These are phyloP conservation scores for Anas bernieri DNA, from an alignment of 2,797 vertebrate species.

Conservation along the genomic window DNA sequence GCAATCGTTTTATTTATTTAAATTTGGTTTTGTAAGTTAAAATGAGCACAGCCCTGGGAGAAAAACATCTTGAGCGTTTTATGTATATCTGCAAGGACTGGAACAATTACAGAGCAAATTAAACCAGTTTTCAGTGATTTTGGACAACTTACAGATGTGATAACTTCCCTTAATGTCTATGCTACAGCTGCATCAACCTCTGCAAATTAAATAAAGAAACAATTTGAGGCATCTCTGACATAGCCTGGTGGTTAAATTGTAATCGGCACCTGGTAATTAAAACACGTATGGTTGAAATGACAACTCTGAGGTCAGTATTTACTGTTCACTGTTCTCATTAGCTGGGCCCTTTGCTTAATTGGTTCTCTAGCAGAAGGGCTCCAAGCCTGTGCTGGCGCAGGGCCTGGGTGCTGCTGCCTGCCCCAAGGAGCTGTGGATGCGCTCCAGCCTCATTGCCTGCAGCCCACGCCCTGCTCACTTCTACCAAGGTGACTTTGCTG, in stretches of 20 bases:
- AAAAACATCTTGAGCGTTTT: not conserved
- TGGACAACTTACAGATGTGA: not conserved
- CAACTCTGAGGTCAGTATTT: constrained; percentile 27
- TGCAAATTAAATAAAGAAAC: constrained; percentile 20
- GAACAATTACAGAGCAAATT: constrained; percentile 13
- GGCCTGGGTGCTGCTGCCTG: not conserved
- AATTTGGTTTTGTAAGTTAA: constrained; percentile 14
- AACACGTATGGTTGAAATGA: not conserved
- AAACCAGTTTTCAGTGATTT: constrained; percentile 27
- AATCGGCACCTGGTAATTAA: constrained; percentile 42
- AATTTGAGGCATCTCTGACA: not conserved
- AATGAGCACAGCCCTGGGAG: constrained; percentile 4
- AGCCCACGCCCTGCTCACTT: too few relatives aligned
- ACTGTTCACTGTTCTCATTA: constrained; percentile 3
- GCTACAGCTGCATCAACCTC: not conserved
- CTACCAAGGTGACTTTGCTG: too few relatives aligned
- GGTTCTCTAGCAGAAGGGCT: not conserved
- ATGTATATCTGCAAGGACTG: constrained; percentile 18
- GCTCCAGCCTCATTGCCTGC: not conserved
- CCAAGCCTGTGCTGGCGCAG: not conserved
- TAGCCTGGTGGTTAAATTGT: constrained; percentile 1
- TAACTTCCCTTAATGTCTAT: constrained; percentile 6
- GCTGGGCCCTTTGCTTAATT: constrained; percentile 8
- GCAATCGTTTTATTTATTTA: not conserved
- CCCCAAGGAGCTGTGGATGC: not conserved